Evolutionary conservation across 2,797 vertebrate species (phyloP).

Genomic region (Eospalax fontanierii): DNA sequence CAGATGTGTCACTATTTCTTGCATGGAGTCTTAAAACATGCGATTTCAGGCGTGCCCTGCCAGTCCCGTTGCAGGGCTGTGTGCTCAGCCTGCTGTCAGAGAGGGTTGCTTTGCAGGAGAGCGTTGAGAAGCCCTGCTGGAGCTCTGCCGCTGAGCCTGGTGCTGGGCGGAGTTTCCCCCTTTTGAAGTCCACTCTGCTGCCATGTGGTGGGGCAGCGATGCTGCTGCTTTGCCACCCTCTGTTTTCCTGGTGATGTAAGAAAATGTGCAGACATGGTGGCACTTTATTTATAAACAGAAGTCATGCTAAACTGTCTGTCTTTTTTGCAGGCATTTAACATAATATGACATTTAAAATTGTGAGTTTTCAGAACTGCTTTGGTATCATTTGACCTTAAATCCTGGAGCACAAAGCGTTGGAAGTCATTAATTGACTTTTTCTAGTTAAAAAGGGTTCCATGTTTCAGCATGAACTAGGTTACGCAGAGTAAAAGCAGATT

Average conservation of each 20-base stretch:
- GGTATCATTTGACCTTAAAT: neutral
- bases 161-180: neutral
- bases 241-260: conserved; percentile 14
- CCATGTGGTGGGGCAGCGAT: neutral
- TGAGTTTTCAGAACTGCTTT: neutral
- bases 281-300: conserved; percentile 58
- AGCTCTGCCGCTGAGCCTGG: neutral
- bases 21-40: conserved; percentile 35
- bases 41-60: neutral
- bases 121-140: neutral
- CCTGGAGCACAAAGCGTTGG: neutral
- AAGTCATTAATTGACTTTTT: neutral
- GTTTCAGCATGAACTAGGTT: conserved; percentile 50
- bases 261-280: neutral
- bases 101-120: neutral
- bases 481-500: neutral
- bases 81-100: neutral
- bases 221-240: conserved; percentile 37
- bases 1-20: neutral
- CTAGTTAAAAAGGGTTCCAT: neutral
- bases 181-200: conserved; percentile 40
- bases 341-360: neutral
- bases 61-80: neutral
- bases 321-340: conserved; percentile 61
- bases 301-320: neutral